Base-by-base conservation (phyloP, 2,113 vertebrate species). In the Oncorhynchus mykiss region DNA sequence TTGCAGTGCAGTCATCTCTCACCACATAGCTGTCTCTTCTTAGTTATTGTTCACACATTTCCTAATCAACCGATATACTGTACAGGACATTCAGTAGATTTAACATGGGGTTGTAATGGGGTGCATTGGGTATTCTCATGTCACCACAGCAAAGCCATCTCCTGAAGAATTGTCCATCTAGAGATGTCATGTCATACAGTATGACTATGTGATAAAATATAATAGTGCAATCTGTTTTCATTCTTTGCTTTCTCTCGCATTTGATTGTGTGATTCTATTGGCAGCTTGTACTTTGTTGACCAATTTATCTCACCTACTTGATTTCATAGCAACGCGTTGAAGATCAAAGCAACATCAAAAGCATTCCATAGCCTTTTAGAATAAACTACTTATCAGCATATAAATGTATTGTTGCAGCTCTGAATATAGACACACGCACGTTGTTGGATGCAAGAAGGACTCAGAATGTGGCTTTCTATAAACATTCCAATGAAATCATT, bases 61-160 rank as follows among this genome's bases (percentile, higher is more conserved):
- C 82, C 87, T 78, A 22, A 80, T 76, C 67, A 85, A 84, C 68
- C 68, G 69, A 77, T 83, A 70, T 72, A 77, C 82, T 45, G 2
- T 45, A 11, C 39, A 11, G 9, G 39, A 84, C 81, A 78, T 60
- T 72, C 51, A 54, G 51, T 54, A 9, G 76, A 75, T 72, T 67
- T 79, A 73, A 82, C 79, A 81, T 73, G 67, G 54, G 13, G 54
- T 57, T 14, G 14, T 57, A 57, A 14, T 57, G 5, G 54, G 16
- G 2, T 57, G 13, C 54, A 57, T 18, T 57, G 54, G 13, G 16
- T 6, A 57, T 57, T 14, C 39, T 18, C 14, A 20, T 57, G 54
- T 6, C 54, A 20, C 54, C 54, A 57, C 54, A 57, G 13, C 54
- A 57, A 18, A 57, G 13, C 20, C 20, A 57, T 57, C 20, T 20